Percentiles rank a stretch among this genome's conserved stretches.
Conservation (phyloP, 2,113 vertebrate species). For the Phalacrocorax aristotelis region DNA sequence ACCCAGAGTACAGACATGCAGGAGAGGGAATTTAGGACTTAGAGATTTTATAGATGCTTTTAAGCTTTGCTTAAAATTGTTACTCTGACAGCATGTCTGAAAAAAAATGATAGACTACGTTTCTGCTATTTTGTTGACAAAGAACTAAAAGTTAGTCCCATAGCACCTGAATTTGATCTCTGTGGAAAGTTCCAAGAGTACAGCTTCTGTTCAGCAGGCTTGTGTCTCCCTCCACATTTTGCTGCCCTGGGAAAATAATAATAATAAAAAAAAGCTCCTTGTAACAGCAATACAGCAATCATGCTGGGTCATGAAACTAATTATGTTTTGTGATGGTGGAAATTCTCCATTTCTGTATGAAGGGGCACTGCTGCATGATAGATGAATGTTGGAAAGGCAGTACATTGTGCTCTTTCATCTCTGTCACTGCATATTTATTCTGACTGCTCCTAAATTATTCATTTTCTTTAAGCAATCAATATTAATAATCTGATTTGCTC, state of each 20-base stretch:
- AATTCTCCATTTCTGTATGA: slow-evolving; percentile 72
- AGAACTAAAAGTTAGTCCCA: slow-evolving; percentile 26
- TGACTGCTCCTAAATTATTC: slow-evolving; percentile 86
- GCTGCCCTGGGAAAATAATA: slow-evolving; percentile 27
- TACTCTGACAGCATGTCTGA: not conserved
- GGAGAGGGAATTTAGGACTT: not conserved
- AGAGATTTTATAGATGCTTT: not conserved
- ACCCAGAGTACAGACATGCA: accelerated
- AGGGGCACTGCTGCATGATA: slow-evolving; percentile 61
- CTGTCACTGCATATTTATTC: slow-evolving; percentile 81
- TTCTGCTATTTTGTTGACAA: slow-evolving; percentile 46
- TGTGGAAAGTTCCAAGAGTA: slow-evolving; percentile 34
- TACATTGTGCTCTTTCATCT: slow-evolving; percentile 74
- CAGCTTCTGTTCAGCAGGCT: not conserved
- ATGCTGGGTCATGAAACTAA: slow-evolving; percentile 76
- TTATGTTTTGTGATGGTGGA: slow-evolving; percentile 73
- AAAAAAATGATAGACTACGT: not conserved
- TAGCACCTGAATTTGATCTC: slow-evolving; percentile 49
- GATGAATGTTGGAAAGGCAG: slow-evolving; percentile 72
- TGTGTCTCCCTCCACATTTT: not conserved
- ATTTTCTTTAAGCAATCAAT: slow-evolving; percentile 89
- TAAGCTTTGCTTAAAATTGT: not conserved
- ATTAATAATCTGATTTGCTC: slow-evolving; percentile 88
- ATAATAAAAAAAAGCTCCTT: slow-evolving; percentile 5
- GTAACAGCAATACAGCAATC: slow-evolving; percentile 45